phyloP scores from a whole-genome alignment of 1,140 invertebrate genomes.

The Conus ventricosus region DNA sequence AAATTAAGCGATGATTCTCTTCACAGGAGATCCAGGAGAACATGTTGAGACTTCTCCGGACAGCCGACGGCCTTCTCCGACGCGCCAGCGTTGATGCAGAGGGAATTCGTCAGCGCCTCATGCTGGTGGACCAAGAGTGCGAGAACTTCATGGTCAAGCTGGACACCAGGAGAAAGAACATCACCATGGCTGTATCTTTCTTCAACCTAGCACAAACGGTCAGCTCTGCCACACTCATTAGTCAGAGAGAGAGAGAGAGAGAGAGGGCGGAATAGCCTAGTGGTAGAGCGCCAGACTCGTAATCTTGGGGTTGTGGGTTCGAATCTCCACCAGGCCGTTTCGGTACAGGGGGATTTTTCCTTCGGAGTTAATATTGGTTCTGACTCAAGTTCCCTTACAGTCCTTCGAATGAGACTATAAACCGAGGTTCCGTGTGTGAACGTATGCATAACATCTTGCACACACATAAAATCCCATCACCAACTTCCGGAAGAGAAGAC shows the following conservation, averaged over 20 bases:
- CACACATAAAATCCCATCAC: no score
- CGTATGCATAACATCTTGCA: no score
- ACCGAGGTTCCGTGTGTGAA: no score
- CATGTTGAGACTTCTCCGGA: slow-evolving; percentile 85
- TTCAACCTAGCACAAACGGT: slow-evolving; percentile 84
- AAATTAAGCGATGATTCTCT: no score
- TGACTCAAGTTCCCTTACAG: no score
- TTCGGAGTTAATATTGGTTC: no score
- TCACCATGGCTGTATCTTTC: slow-evolving; percentile 84
- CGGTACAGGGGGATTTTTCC: no score
- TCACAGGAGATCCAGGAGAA: slow-evolving; percentile 83
- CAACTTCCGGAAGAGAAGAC: no score
- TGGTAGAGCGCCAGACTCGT: no score
- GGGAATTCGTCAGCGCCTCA: slow-evolving; percentile 79
- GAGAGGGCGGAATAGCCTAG: neutral
- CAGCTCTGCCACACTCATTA: slow-evolving; percentile 47
- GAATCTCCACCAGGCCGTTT: no score
- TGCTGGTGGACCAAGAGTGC: slow-evolving; percentile 83
- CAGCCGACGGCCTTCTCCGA: slow-evolving; percentile 85
- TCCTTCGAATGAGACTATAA: no score
- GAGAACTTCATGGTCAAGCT: slow-evolving; percentile 85
- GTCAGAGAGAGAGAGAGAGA: neutral
- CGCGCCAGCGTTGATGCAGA: slow-evolving; percentile 84
- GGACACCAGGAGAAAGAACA: slow-evolving; percentile 82
- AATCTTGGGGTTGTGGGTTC: no score